Evolutionary conservation across 2,888 invertebrate genomes (phyloP), one percentile per base, ranked within the genome.

Genomic region (Drosophila affinis): DNA sequence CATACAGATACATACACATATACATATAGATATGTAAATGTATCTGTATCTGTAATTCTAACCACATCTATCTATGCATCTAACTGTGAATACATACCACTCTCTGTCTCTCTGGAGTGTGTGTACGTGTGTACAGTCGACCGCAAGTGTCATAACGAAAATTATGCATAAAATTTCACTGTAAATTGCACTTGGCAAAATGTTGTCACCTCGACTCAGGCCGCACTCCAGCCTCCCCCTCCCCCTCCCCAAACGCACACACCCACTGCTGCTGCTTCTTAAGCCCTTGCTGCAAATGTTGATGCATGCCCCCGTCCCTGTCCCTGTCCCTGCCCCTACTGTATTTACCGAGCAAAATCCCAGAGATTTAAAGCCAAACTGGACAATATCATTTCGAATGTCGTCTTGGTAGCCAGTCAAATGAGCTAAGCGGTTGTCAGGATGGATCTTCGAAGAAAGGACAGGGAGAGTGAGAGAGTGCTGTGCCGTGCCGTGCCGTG

Each of bases 81-180:
- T 17, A 27, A 39, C 46, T 56, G 65, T 51, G 64, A 52, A 57
- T 65, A 52, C 24, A 51, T 51, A 45, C 46, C 34, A 32, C 54
- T 39, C 53, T 51, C 45, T 44, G 14, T 57, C 29, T 34, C 24
- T 34, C 10, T 62, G 21, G 21, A 21, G 21, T 21, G 3, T 21
- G 21, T 21, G 21, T 21, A 3, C 3, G 3, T 21, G 44, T 62
- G 34, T 51, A 34, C 34, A 4, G 34, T 48, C 14, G 56, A 76
- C 74, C 85, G 64, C 79, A 85, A 81, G 82, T 81, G 79, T 85
- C 85, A 85, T 85, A 79, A 79, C 76, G 75, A 81, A 82, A 82
- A 85, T 84, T 79, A 82, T 85, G 77, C 85, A 85, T 79, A 78
- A 76, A 78, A 85, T 81, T 81, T 64, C 52, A 81, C 74, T 82